Evolutionary conservation across 2,113 vertebrate species (phyloP).

Genomic region (Balaenoptera acutorostrata): DNA sequence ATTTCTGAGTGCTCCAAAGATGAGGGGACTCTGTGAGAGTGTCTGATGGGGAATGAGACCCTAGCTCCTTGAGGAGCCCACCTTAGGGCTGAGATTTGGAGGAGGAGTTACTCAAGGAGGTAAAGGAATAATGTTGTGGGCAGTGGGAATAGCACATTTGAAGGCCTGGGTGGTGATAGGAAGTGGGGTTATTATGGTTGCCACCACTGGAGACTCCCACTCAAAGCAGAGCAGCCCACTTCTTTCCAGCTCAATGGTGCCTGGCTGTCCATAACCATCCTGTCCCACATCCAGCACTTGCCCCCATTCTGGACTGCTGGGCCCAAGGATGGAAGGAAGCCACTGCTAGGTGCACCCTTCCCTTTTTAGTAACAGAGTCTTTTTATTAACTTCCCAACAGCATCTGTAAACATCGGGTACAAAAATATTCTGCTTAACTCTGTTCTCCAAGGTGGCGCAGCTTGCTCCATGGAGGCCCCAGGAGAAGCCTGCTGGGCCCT

Average conservation of each 20-base stretch:
- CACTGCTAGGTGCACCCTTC: not conserved
- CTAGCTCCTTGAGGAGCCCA: not conserved
- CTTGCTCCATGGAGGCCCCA: not conserved
- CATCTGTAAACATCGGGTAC: conserved; percentile 72
- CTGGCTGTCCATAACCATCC: not conserved
- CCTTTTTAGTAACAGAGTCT: conserved; percentile 30
- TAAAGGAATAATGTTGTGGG: not conserved
- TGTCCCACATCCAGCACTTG: not conserved
- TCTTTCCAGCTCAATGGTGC: not conserved
- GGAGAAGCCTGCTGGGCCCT: not conserved
- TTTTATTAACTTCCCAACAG: conserved; percentile 70
- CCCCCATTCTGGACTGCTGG: not conserved
- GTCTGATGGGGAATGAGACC: not conserved
- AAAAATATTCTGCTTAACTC: conserved; percentile 74
- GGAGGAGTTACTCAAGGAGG: not conserved
- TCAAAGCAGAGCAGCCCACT: not conserved
- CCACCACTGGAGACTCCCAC: not conserved
- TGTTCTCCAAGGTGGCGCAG: conserved; percentile 10
- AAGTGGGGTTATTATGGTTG: not conserved
- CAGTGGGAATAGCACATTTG: not conserved
- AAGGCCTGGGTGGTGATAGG: not conserved
- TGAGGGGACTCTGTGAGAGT: not conserved
- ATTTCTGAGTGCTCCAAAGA: not conserved
- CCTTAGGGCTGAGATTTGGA: not conserved
- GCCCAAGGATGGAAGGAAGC: not conserved